These are phyloP conservation scores for Idaea dimidiata DNA, from an alignment of 2,888 invertebrate species.

Conservation along the genomic window DNA sequence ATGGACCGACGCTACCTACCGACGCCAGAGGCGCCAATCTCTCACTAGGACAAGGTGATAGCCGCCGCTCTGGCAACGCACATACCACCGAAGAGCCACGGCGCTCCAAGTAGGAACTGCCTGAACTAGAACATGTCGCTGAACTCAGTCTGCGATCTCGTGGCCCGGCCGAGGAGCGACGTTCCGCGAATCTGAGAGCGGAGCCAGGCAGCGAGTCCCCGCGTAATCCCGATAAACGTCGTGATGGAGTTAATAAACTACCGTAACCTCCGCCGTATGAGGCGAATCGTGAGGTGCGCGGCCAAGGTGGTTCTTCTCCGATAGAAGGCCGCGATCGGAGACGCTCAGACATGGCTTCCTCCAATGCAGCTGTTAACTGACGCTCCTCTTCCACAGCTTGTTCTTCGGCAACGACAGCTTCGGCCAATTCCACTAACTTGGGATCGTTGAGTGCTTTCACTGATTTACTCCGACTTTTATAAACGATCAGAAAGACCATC, in stretches of 20 bases:
- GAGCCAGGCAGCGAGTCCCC: constrained; percentile 83
- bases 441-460: constrained; percentile 89
- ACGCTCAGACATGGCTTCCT: constrained; percentile 80
- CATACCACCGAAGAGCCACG: constrained; percentile 89
- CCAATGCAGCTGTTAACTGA: constrained; percentile 87
- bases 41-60: constrained; percentile 86
- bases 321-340: constrained; percentile 81
- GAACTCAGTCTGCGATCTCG: constrained; percentile 86
- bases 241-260: constrained; percentile 85
- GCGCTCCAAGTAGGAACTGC: constrained; percentile 90
- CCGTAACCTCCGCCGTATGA: constrained; percentile 84
- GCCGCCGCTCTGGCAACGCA: constrained; percentile 88
- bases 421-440: constrained; percentile 88
- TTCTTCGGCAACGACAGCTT: constrained; percentile 86
- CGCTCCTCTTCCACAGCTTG: constrained; percentile 86
- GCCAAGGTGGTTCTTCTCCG: constrained; percentile 84
- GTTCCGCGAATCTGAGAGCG: constrained; percentile 75
- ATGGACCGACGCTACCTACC: constrained; percentile 88
- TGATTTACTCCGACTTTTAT: constrained; percentile 92
- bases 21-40: constrained; percentile 89
- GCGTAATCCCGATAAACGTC: constrained; percentile 80
- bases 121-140: constrained; percentile 92
- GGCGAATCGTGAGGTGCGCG: constrained; percentile 65
- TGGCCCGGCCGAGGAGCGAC: constrained; percentile 71
- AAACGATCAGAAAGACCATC: constrained; percentile 94